Evolutionary conservation across 2,888 invertebrate genomes (phyloP), one percentile per base, ranked within the genome.

Genomic region (Disparrhopalites patrizii): DNA sequence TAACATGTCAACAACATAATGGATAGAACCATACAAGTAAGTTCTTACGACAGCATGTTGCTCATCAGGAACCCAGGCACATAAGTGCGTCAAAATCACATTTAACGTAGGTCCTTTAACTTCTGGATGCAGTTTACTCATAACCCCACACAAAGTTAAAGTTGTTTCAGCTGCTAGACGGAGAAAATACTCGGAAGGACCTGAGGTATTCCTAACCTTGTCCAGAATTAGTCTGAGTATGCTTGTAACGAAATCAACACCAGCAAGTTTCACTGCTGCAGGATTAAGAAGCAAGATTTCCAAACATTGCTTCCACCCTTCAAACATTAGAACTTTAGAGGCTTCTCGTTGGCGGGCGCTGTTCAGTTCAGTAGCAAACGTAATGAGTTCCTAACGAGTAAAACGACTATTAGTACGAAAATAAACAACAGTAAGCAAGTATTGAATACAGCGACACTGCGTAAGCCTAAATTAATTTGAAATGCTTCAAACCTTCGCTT

Each of bases 1-100:
- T 25, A 68, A 40, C 65, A 94, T 87, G 75, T 89, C 88, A 64
- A 95, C 81, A 71, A 88, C 89, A 73, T 90, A 91, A 0, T 93
- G 79, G 20, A 95, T 78, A 0, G 92, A 87, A 1, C 91, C 90
- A 77, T 95, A 95, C 15, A 95, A 79, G 78, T 94, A 91, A 0
- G 92, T 90, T 50, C 93, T 81, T 66, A 93, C 71, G 8, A 64
- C 38, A 1, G 63, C 52, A 40, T 68, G 67, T 13, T 67, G 63
- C 18, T 74, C 73, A 13, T 61, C 51, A 1, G 66, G 30, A 13
- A 69, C 57, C 73, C 73, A 74, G 10, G 55, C 38, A 60, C 74
- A 74, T 8, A 73, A 30, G 25, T 71, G 54, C n/a, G 65, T 66
- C 8, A 75, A 62, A 25, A 73, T 70, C 40, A 71, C 62, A n/a